Evolutionary conservation across 2,113 vertebrate genomes (phyloP).

Genomic region (Pterocles gutturalis): DNA sequence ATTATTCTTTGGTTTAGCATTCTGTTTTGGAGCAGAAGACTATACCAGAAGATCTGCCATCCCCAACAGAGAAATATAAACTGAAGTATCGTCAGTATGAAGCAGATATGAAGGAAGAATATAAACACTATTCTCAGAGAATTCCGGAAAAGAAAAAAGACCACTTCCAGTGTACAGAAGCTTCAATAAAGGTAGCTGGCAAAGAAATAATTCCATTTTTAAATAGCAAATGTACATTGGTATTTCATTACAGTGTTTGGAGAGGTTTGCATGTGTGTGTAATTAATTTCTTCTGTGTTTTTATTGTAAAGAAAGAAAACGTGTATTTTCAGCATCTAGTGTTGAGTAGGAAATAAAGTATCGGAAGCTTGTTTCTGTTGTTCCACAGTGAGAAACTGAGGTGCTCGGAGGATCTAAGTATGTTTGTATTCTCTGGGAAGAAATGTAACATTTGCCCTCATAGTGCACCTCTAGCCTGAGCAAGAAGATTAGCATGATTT

Average conservation of each 20-base stretch:
- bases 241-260: background rate
- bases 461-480: background rate
- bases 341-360: background rate
- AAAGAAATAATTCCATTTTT: slow-evolving; percentile 28
- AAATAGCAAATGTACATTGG: background rate
- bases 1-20: slow-evolving; percentile 39
- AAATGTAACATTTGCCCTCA: background rate
- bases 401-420: background rate
- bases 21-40: slow-evolving; percentile 49
- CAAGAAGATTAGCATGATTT: background rate
- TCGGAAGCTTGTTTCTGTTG: background rate
- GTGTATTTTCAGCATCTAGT: background rate
- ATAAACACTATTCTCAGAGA: slow-evolving; percentile 62
- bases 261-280: background rate
- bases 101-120: slow-evolving; percentile 63
- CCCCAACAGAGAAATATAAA: slow-evolving; percentile 55
- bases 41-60: slow-evolving; percentile 68
- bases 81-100: slow-evolving; percentile 65
- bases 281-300: background rate
- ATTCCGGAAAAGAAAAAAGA: slow-evolving; percentile 31
- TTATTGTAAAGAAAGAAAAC: background rate
- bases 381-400: background rate
- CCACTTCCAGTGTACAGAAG: background rate
- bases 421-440: background rate
- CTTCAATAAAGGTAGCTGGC: background rate